Evolutionary conservation across 2,888 invertebrate species (phyloP), one percentile per base, ranked within the genome.

Genomic region (Hedychridium roseum): DNA sequence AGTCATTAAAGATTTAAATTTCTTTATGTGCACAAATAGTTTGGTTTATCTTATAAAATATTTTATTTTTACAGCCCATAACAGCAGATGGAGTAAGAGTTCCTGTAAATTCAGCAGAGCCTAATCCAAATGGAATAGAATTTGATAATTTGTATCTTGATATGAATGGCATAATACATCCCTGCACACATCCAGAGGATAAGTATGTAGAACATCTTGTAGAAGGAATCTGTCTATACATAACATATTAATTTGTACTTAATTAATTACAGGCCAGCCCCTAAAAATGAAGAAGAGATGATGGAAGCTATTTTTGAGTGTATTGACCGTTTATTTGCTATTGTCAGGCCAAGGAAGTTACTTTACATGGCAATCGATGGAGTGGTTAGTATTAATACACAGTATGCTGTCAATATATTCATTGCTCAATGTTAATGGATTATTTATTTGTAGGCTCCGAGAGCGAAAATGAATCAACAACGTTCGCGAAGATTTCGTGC

Each of bases 401-500:
- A 37, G 14, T 17, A n/a, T 15, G 11, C 17, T 6, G 31, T 31
- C n/a, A n/a, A 21, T 15, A 44, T 37, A 43, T 11, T 59, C 41
- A 47, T 66, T n/a, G n/a, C n/a, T n/a, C n/a, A n/a, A n/a, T 15
- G 11, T 20, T 6, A 35, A 36, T n/a, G n/a, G 26, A 18, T 46
- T 37, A 43, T 11, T 59, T 42, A 47, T 66, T n/a, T n/a, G n/a
- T 45, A 88, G 85, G 97, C 97, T 1, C 97, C 99, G 0, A 84
- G 98, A 72, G 99, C 99, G 0, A 99, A 99, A 82, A 99, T 99
- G 99, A 99, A 99, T 81, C 99, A 99, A 76, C 99, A 99, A 76
- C 84, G 99, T 45, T 97, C 97, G 1, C 85, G 99, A 59, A 86
- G 98, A 66, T 99, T 99, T 80, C 86, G 99, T 37, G 96, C 98